Conservation (phyloP, 1,140 invertebrate species). For the Drosophila kurseongensis region DNA sequence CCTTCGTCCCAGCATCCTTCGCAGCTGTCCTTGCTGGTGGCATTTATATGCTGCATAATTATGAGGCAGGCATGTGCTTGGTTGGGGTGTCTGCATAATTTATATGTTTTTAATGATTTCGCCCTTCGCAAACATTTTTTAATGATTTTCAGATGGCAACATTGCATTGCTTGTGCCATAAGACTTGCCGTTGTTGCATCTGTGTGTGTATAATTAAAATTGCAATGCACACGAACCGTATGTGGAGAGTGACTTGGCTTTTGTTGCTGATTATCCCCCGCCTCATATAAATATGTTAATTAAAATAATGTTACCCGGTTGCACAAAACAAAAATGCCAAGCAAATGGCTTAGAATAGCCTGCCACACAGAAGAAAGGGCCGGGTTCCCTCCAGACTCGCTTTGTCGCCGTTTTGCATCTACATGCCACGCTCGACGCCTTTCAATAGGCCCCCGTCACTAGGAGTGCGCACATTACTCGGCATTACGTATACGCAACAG, state of each 20-base stretch:
- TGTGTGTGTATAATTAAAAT: slow-evolving; percentile 78
- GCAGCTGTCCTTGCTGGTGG: slow-evolving; percentile 41
- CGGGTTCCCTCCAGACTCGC: slow-evolving; percentile 66
- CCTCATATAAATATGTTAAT: slow-evolving; percentile 77
- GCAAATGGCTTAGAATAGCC: slow-evolving; percentile 79
- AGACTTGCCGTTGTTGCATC: slow-evolving; percentile 27
- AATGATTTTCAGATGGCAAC: slow-evolving; percentile 70
- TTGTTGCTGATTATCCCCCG: slow-evolving; percentile 48
- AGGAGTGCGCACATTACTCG: slow-evolving; percentile 58
- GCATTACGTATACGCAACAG: slow-evolving; percentile 72
- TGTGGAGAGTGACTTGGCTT: slow-evolving; percentile 42
- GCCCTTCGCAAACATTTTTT: slow-evolving; percentile 73
- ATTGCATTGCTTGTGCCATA: slow-evolving; percentile 44
- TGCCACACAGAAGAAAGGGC: slow-evolving; percentile 17
- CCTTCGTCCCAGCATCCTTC: slow-evolving; percentile 22
- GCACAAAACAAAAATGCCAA: slow-evolving; percentile 66
- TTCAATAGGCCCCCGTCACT: slow-evolving; percentile 48
- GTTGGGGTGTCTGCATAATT: slow-evolving; percentile 62
- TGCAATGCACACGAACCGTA: slow-evolving; percentile 57
- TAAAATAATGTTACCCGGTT: slow-evolving; percentile 79
- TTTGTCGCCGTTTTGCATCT: slow-evolving; percentile 80
- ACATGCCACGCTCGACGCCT: slow-evolving; percentile 79
- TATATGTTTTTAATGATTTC: slow-evolving; percentile 82
- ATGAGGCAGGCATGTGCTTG: slow-evolving; percentile 39
- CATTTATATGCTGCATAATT: slow-evolving; percentile 68